Evolutionary conservation across 2,113 vertebrate species (phyloP).

Genomic region (Dromiciops gliroides): DNA sequence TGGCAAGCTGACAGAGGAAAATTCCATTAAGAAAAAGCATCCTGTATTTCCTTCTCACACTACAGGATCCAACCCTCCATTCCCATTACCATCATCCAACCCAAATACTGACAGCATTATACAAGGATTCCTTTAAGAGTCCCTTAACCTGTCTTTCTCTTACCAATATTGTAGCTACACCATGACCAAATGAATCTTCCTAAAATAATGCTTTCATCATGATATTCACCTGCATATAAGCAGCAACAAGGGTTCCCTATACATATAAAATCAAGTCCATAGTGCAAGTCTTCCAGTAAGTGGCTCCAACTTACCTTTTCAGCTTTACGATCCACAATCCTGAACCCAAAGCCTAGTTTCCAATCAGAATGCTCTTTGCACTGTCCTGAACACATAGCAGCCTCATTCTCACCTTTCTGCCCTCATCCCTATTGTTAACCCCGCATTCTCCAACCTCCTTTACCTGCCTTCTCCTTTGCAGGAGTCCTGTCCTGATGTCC

Average conservation of each 20-base stretch:
- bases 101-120: not conserved
- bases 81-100: not conserved
- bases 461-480: not conserved
- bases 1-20: not conserved
- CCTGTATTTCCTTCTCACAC: not conserved
- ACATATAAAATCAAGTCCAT: not conserved
- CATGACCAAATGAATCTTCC: not conserved
- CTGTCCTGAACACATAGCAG: not conserved
- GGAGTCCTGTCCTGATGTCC: no score
- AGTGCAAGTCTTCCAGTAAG: not conserved
- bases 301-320: not conserved
- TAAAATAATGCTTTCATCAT: not conserved
- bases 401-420: not conserved
- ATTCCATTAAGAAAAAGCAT: slow-evolving; percentile 16
- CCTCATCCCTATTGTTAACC: not conserved
- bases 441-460: no score
- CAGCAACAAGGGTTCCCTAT: not conserved
- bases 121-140: not conserved
- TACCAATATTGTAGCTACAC: not conserved
- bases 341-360: not conserved
- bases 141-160: not conserved
- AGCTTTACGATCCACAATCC: not conserved
- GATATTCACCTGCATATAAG: not conserved
- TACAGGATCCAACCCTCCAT: not conserved
- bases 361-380: not conserved